Base-by-base conservation (phyloP, 2,888 invertebrate genomes). In the Amphimallon solstitiale region DNA sequence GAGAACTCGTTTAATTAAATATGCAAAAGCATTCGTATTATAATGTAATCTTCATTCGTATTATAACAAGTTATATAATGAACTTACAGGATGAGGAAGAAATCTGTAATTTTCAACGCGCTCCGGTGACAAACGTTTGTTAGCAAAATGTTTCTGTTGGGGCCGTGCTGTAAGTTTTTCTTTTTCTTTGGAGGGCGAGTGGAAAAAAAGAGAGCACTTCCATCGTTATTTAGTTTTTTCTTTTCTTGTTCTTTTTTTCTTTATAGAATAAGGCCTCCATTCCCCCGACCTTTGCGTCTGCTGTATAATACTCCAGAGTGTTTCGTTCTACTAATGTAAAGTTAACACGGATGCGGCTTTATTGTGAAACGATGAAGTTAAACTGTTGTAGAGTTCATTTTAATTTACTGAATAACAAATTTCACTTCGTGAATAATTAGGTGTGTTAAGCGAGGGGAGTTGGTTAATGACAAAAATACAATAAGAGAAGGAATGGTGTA, bases 21-120 rank as follows among this genome's bases (percentile, higher is more conserved):
- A 66, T 66, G 61, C 66, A 66, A 66, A 66, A 61, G 66, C 52
- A 45, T 61, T 52, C 38, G 66, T 61, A 61, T 66, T 66, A 66
- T 61, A 61, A 60, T 60, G 61, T 66, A 66, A 66, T 66, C 61
- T 66, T 45, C 66, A 66, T 66, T 63, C 29, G 29, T 29, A 29
- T 63, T 52, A 52, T 52, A 40, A 48, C 45, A 61, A 61, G 61
- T 61, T 61, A 34, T 62, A 48, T 23, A 56, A 35, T 12, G 49
- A 51, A 34, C 17, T 35, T 34, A 17, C 51, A 40, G 49, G 40
- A 51, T 29, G 9, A 48, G 51, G 48, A 38, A 49, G 40, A 34
- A 61, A 35, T 10, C 19, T 34, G 63, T 63, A 49, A 49, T 40
- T 49, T 40, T 51, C 29, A 23, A 23, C 6, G 29, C 2, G 29